Evolutionary conservation across 2,888 invertebrate genomes (phyloP), one percentile per base, ranked within the genome.

Genomic region (Acronicta alni): DNA sequence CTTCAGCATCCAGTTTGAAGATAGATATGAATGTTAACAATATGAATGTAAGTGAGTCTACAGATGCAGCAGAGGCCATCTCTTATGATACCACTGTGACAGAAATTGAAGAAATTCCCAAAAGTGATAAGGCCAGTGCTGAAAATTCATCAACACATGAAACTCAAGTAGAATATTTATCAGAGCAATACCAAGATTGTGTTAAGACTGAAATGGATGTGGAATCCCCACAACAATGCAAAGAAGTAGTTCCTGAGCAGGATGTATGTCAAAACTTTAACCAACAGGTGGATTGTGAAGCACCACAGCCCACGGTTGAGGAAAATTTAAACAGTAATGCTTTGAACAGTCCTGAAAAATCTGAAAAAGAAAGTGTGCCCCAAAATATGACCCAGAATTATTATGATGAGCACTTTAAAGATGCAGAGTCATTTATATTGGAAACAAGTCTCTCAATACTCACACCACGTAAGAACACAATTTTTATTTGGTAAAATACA

Each of bases 401-500:
- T 80, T 94, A 95, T 82, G 96, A 96, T 87, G 96, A 96, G 81
- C 94, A 96, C 76, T 96, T 97, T 74, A 95, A 96, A 58, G 97
- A 97, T 91, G 97, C 97, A n/a, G 97, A 97, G 82, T 97, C 96
- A 81, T 97, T 97, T 81, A 96, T 97, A 56, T 90, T 97, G 72
- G 96, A 96, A 85, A 96, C 96, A 48, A 92, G 90, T 30, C 80
- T 94, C 6, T 88, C 92, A 67, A 92, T 93, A 68, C 77, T 94
- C 17, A 82, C 89, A 67, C 78, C 92, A 57, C 89, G 94, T 94
- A 85, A 92, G 92, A 87, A 58, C 12, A 30, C 14, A 41, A 17
- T 48, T 37, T 30, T 37, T 15, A 16, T 45, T 57, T 45, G 0
- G 42, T 55, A 26, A 44, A 30, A 35, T 18, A 0, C 8, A 2